Base-by-base conservation (phyloP, 2,888 invertebrate genomes). In the Rhorus exstirpatorius region DNA sequence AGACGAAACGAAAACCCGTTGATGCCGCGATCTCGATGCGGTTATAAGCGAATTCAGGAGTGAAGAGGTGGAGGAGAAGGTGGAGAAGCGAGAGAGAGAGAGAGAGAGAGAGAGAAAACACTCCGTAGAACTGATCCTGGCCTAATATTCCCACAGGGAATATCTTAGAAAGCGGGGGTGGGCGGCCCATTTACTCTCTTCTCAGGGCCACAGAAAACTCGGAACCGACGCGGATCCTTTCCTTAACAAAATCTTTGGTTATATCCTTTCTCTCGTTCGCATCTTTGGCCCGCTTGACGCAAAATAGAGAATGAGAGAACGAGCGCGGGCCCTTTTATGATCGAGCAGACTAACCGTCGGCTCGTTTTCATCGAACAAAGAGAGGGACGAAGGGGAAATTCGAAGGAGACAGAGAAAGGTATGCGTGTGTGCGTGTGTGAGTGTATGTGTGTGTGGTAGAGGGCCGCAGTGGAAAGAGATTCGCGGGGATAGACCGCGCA, bases 291-390 rank as follows among this genome's bases (percentile, higher is more conserved):
- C 60, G 51, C 41, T 46, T 70, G 44, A 75, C 63, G 49, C 46
- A 67, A 82, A 79, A 79, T 58, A 82, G 68, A 79, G 78, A 58
- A 26, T 24, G 55, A 70, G 68, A 49, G 38, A 58, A 53, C 67
- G 63, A 63, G 74, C 81, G 81, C 78, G 81, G 74, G 75, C 78
- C 70, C 67, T 79, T 79, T 83, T 80, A 83, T 82, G 81, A 83
- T 83, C 81, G 81, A 74, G 70, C 80, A 82, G 79, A 70, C 78
- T 79, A 82, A 82, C 79, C 65, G 82, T 82, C 79, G 84, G 84
- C 84, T 88, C 84, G 86, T 88, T 88, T 88, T 84, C 86, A 86
- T 87, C 85, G 85, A 88, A 86, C 88, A 86, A 83, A 85, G 86
- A 86, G 82, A 79, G 75, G 79, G 79, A 71, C 75, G 79, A 82